phyloP scores from a whole-genome alignment of 2,888 invertebrate genomes.

The Eristalis pertinax region DNA sequence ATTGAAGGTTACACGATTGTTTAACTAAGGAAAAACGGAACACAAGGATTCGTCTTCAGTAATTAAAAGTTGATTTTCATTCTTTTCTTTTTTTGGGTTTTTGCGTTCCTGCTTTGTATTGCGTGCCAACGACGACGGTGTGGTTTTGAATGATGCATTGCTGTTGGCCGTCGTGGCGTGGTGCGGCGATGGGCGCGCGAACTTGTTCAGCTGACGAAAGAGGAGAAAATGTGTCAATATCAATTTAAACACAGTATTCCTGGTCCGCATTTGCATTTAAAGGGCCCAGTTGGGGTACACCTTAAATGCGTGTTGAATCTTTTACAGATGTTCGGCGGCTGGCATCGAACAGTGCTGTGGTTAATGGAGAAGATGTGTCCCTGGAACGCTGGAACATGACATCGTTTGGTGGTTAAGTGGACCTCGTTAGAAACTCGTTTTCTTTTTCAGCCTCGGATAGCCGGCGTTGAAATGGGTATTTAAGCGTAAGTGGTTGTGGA shows the following conservation, averaged over 20 bases:
- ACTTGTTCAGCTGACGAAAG: conserved; percentile 1
- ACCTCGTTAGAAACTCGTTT: background rate
- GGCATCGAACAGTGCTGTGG: background rate
- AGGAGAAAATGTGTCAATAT: conserved; percentile 1
- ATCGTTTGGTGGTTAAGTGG: background rate
- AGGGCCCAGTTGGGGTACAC: background rate
- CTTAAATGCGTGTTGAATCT: background rate
- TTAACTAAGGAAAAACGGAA: background rate
- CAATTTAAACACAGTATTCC: conserved; percentile 1
- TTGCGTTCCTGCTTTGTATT: conserved; percentile 5
- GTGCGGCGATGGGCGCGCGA: background rate
- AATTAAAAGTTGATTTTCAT: conserved; percentile 17
- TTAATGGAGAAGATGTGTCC: background rate
- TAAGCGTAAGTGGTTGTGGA: background rate
- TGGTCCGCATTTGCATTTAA: conserved; percentile 1
- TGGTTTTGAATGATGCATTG: conserved; percentile 20
- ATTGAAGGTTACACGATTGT: conserved; percentile 31
- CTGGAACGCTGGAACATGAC: background rate
- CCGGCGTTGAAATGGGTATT: background rate
- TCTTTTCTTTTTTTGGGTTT: too few relatives aligned
- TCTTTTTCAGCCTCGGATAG: background rate
- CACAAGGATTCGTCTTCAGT: background rate
- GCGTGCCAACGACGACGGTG: conserved; percentile 16
- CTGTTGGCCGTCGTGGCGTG: background rate
- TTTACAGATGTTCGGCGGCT: background rate